These are phyloP conservation scores for Eurosta solidaginis DNA, from an alignment of 1,140 invertebrate species.

Conservation along the genomic window DNA sequence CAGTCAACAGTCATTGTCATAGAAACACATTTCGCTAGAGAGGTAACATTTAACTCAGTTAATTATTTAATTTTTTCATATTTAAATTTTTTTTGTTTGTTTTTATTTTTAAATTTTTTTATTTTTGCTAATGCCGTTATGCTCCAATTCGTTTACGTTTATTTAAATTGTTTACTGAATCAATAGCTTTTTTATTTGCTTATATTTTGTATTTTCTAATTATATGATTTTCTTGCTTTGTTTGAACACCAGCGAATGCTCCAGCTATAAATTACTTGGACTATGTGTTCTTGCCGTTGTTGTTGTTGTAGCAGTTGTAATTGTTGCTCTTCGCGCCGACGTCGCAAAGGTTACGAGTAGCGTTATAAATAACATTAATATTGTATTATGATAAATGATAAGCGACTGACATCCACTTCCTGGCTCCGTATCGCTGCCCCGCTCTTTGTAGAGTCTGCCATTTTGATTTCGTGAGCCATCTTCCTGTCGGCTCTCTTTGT, in stretches of 20 bases:
- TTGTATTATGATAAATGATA: constrained; percentile 24
- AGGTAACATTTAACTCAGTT: constrained; percentile 56
- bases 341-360: constrained; percentile 44
- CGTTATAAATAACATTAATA: constrained; percentile 46
- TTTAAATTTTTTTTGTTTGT: not conserved
- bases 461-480: constrained; percentile 57
- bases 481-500: constrained; percentile 54
- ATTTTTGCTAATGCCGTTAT: not conserved
- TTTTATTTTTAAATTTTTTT: not conserved
- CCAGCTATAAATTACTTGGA: constrained; percentile 10
- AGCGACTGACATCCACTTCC: constrained; percentile 35
- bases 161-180: constrained; percentile 38
- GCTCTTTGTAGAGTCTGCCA: constrained; percentile 57
- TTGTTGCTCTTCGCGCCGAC: constrained; percentile 7
- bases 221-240: not conserved
- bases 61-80: constrained; percentile 1
- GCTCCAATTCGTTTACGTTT: constrained; percentile 2
- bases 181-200: constrained; percentile 31
- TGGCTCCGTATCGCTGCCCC: constrained; percentile 41
- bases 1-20: constrained; percentile 29
- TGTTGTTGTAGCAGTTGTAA: constrained; percentile 2
- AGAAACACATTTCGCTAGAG: constrained; percentile 43
- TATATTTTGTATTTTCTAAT: not conserved
- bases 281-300: constrained; percentile 6
- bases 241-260: too few relatives aligned